Evolutionary conservation across 2,888 invertebrate species (phyloP), one percentile per base, ranked within the genome.

Genomic region (Microplitis manilae): DNA sequence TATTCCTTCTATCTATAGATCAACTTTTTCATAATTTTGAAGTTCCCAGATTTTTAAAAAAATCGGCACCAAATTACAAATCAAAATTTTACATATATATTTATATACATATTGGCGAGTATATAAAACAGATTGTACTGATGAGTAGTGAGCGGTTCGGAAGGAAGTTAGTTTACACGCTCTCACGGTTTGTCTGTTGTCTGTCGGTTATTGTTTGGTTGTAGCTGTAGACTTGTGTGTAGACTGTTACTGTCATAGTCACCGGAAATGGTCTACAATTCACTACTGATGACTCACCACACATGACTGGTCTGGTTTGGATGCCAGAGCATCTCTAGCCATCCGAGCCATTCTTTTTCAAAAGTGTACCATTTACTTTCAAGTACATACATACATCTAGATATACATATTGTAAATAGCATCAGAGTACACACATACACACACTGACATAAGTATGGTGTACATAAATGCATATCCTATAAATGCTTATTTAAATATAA

Each of bases 161-260:
- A 65, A 65, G 65, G 65, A 65, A 65, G 65, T 65, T 65, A 65
- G 65, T 65, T 65, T 65, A 65, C 65, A 65, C 65, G 65, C 65
- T 65, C 65, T 65, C 65, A 65, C 65, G 65, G 65, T 65, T 65
- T 65, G 65, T 30, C 65, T 65, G 30, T 30, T 38, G 65, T 65
- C 38, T 65, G 30, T 13, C 38, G 65, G 20, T 30, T 65, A 65
- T 65, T 65, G 17, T 62, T n/a, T 62, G 62, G 62, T 15, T 62
- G 65, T 65, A 13, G 65, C 65, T 30, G 65, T 65, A 38, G 20
- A 38, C 65, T 30, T 30, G 13, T 30, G 30, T 38, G 50, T 50
- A 50, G 30, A 65, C 65, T 38, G 30, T 30, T 65, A 38, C 65
- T 65, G 65, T 65, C 65, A 65, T 65, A 65, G 65, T 65, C 65